Conservation (phyloP, 2,113 vertebrate species). For the Cyprinodon brontotheroides region DNA sequence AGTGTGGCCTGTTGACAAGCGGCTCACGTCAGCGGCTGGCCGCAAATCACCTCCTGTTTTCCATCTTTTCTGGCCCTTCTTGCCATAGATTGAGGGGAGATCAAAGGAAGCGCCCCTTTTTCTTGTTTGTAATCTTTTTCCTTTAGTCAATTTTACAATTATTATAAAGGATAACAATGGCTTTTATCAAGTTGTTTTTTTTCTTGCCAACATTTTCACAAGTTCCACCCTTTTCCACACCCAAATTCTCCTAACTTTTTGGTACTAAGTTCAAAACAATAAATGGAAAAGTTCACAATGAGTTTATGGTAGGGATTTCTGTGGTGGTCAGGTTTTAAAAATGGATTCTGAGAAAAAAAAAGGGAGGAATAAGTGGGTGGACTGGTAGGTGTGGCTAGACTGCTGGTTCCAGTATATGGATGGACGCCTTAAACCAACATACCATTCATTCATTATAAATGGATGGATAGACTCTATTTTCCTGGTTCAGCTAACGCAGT, state of each 20-base stretch:
- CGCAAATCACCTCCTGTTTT: conserved; percentile 19
- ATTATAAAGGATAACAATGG: not conserved
- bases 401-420: no score
- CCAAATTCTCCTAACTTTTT: not conserved
- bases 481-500: no score
- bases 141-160: not conserved
- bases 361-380: not conserved
- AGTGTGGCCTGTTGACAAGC: conserved; percentile 3
- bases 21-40: conserved; percentile 18
- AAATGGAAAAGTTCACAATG: not conserved
- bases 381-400: no score
- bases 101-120: not conserved
- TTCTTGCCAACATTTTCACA: not conserved
- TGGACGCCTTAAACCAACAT: no score
- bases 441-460: not conserved
- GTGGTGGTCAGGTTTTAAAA: not conserved
- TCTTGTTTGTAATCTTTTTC: not conserved
- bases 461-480: not conserved
- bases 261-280: not conserved
- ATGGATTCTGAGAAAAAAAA: not conserved
- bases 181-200: not conserved
- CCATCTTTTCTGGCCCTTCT: not conserved
- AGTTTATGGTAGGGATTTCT: not conserved
- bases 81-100: conserved; percentile 1
- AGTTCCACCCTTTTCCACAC: not conserved